Evolutionary conservation across 2,113 vertebrate genomes (phyloP).

Genomic region (Xiphophorus couchianus): DNA sequence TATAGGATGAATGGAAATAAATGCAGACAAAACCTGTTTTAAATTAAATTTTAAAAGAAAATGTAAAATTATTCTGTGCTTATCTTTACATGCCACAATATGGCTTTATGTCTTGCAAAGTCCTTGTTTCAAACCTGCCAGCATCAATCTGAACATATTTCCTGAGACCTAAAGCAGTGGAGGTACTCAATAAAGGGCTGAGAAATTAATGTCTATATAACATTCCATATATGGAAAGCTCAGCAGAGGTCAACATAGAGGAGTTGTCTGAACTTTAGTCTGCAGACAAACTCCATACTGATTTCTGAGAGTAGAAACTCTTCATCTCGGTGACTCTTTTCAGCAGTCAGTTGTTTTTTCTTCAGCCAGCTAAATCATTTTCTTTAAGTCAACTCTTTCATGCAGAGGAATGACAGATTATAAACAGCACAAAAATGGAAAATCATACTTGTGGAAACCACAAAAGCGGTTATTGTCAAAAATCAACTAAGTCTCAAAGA

Average conservation of each 20-base stretch:
- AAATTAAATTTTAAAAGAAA: no score
- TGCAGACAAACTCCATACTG: constrained; percentile 46
- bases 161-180: constrained; percentile 4
- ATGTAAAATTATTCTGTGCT: no score
- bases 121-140: background rate
- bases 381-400: constrained; percentile 34
- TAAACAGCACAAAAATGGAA: background rate
- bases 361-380: constrained; percentile 50
- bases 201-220: no score
- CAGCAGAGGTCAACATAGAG: no score
- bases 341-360: constrained; percentile 57
- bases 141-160: background rate
- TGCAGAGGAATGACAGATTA: background rate
- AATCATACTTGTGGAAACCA: background rate
- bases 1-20: no score
- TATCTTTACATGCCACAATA: no score
- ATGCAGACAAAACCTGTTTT: no score
- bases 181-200: background rate
- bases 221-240: no score
- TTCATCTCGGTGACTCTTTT: constrained; percentile 43
- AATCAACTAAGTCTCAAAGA: background rate
- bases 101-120: no score
- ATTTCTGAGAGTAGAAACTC: constrained; percentile 47
- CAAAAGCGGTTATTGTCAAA: background rate
- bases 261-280: no score